These are phyloP conservation scores for Platycheirus albimanus DNA, from an alignment of 2,888 invertebrate species.

Conservation along the genomic window DNA sequence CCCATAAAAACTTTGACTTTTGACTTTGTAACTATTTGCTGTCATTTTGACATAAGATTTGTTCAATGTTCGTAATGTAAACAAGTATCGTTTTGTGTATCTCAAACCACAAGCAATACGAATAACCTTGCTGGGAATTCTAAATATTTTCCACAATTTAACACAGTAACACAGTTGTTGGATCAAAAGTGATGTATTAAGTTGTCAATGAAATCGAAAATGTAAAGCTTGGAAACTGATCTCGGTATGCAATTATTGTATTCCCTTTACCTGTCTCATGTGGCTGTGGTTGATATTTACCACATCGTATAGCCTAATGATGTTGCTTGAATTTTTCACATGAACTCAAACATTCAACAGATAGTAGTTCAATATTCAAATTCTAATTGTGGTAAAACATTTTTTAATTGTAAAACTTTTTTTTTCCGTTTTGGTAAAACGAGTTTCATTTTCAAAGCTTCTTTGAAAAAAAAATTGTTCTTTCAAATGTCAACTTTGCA, in stretches of 20 bases:
- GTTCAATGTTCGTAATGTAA: conserved; percentile 11
- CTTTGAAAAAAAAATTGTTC: conserved; percentile 2
- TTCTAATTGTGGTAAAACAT: no score
- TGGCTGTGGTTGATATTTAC: conserved; percentile 5
- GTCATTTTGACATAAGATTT: neutral
- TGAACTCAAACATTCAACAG: neutral
- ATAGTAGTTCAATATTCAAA: neutral
- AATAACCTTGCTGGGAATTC: conserved; percentile 45
- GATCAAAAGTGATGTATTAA: conserved; percentile 45
- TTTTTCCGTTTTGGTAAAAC: neutral
- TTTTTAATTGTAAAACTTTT: neutral
- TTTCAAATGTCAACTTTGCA: neutral
- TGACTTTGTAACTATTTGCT: no score
- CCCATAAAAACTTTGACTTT: no score
- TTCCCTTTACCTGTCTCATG: neutral
- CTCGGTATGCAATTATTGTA: conserved; percentile 4
- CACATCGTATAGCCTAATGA: neutral
- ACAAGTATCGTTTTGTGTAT: conserved; percentile 21
- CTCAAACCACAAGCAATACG: conserved; percentile 23
- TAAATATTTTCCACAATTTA: conserved; percentile 28
- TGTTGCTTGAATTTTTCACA: neutral
- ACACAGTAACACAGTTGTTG: conserved; percentile 21
- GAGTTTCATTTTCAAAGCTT: neutral
- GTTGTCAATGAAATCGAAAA: conserved; percentile 40
- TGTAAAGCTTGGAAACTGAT: conserved; percentile 29